Evolutionary conservation across 2,888 invertebrate species (phyloP).

Genomic region (Tachina lurida): DNA sequence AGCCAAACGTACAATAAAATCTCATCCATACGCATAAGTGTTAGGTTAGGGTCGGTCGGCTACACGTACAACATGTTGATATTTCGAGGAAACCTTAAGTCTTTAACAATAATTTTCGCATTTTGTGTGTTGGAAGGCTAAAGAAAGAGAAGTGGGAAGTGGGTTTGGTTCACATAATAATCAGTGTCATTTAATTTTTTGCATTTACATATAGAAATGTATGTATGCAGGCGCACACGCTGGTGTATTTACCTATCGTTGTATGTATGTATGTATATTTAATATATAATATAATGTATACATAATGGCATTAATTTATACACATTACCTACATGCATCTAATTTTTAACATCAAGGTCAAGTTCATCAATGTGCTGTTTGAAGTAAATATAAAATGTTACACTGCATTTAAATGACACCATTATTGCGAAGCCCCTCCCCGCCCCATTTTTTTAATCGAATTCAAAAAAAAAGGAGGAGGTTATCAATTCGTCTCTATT

Average conservation of each 20-base stretch:
- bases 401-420: background rate
- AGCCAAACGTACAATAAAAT: background rate
- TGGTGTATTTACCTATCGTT: no score
- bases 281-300: background rate
- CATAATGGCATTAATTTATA: background rate
- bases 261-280: background rate
- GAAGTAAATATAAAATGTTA: background rate
- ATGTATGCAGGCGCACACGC: background rate
- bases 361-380: conserved; percentile 17
- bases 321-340: background rate
- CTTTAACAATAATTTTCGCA: conserved; percentile 21
- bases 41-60: conserved; percentile 42
- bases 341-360: conserved; percentile 35
- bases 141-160: background rate
- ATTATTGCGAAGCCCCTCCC: no score
- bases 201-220: background rate
- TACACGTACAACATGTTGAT: conserved; percentile 24
- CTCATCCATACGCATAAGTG: background rate
- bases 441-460: no score
- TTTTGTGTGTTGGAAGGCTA: background rate
- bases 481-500: no score
- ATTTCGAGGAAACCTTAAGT: conserved; percentile 43
- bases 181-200: conserved; percentile 24
- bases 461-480: no score
- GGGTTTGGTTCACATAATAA: conserved; percentile 29